Evolutionary conservation across 2,797 vertebrate genomes (phyloP).

Genomic region (Nothura maculosa): DNA sequence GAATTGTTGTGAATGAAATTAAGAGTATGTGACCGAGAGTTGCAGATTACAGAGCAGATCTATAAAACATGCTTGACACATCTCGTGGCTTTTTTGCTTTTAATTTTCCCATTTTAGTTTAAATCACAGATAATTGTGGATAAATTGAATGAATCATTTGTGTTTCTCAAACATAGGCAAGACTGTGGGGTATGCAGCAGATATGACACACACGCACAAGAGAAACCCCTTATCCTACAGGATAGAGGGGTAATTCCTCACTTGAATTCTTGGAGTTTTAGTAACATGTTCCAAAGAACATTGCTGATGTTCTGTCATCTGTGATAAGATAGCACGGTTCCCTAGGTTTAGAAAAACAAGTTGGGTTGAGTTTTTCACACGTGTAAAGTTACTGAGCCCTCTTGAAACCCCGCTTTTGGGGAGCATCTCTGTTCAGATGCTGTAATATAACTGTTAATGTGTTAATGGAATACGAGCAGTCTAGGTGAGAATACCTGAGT

Average conservation of each 20-base stretch:
- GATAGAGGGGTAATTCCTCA: background rate
- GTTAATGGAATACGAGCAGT: constrained; percentile 21
- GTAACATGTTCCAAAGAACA: background rate
- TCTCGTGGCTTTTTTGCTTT: background rate
- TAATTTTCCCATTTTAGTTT: background rate
- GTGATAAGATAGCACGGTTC: background rate
- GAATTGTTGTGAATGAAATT: background rate
- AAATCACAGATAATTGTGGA: background rate
- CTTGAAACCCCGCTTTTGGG: background rate
- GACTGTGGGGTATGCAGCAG: background rate
- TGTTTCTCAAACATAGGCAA: background rate
- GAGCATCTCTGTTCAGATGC: constrained; percentile 26
- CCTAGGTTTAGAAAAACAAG: background rate
- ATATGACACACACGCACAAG: background rate
- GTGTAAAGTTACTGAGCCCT: background rate
- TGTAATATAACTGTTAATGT: constrained; percentile 40
- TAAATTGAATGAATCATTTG: background rate
- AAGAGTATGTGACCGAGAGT: background rate
- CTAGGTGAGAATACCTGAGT: background rate
- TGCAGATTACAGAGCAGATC: background rate
- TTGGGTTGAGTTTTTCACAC: background rate
- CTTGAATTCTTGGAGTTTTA: background rate
- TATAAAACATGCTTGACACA: background rate
- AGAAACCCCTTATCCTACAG: background rate
- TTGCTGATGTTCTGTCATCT: background rate